phyloP scores from a whole-genome alignment of 1,140 invertebrate species.

The Pteromalus puparum region DNA sequence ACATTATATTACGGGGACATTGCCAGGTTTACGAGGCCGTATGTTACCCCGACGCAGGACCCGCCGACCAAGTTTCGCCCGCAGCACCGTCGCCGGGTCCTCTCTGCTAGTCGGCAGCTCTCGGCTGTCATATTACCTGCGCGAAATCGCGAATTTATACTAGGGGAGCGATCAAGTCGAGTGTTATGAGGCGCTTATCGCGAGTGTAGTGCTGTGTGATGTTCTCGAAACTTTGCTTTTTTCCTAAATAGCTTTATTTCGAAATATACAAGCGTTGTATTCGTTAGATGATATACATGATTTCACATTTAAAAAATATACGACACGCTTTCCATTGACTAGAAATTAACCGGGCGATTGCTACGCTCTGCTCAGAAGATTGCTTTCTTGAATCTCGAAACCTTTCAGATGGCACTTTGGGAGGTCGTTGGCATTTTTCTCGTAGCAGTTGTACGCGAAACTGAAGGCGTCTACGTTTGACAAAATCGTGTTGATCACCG shows the following conservation, averaged over 20 bases:
- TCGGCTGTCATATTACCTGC: constrained; percentile 56
- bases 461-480: background rate
- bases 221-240: too few relatives aligned
- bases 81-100: background rate
- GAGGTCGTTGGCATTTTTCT: background rate
- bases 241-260: too few relatives aligned
- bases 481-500: background rate
- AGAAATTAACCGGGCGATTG: too few relatives aligned
- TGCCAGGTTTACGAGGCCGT: constrained; percentile 63
- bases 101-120: background rate
- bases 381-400: background rate
- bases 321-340: too few relatives aligned
- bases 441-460: background rate
- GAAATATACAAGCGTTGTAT: too few relatives aligned
- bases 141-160: constrained; percentile 63
- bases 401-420: background rate
- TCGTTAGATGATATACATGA: too few relatives aligned
- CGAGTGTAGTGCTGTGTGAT: background rate
- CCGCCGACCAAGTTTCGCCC: background rate
- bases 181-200: background rate
- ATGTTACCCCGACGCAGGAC: constrained; percentile 57
- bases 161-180: background rate
- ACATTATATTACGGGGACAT: constrained; percentile 61
- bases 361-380: background rate
- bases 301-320: too few relatives aligned